A percentile compares a stretch with the other conserved stretches of the same genome.
These are phyloP conservation scores for Scaptomyza hsui DNA, from an alignment of 1,140 invertebrate species.

Conservation along the genomic window DNA sequence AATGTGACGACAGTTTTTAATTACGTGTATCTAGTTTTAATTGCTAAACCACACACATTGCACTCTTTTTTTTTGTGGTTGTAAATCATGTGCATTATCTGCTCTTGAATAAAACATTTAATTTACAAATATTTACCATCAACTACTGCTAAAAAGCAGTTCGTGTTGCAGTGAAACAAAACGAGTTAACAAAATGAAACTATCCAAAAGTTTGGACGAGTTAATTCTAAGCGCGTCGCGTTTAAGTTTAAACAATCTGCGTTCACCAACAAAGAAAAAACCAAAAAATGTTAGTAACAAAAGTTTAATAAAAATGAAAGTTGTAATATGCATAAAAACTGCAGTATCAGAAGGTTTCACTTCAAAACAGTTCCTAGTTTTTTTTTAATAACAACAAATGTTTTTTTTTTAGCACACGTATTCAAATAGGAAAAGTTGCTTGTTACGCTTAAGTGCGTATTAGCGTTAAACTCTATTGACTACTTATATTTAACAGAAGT, in stretches of 20 bases:
- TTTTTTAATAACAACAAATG: neutral
- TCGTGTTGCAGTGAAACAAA: neutral
- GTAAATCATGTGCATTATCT: constrained; percentile 29
- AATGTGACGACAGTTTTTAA: neutral
- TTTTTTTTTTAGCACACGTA: constrained; percentile 15
- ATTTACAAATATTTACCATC: constrained; percentile 32
- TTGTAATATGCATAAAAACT: no score
- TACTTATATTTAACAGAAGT: constrained; percentile 8
- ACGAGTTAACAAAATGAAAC: constrained; percentile 67
- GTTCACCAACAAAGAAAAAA: constrained; percentile 77
- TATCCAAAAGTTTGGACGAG: constrained; percentile 82
- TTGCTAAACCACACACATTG: neutral
- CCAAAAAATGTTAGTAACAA: constrained; percentile 82
- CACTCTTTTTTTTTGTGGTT: constrained; percentile 8
- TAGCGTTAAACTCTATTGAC: constrained; percentile 20
- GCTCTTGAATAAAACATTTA: constrained; percentile 18
- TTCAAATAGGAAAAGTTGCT: constrained; percentile 5
- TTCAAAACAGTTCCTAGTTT: neutral
- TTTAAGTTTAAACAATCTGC: constrained; percentile 75
- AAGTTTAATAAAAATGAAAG: no score
- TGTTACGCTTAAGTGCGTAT: constrained; percentile 34
- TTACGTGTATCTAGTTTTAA: constrained; percentile 36
- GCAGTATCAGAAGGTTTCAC: no score
- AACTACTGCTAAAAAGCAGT: neutral
- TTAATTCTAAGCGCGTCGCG: constrained; percentile 79